Percentiles rank a stretch among this genome's conserved stretches.
These are phyloP conservation scores for Daktulosphaira vitifoliae DNA, from an alignment of 1,140 invertebrate genomes.

Conservation along the genomic window DNA sequence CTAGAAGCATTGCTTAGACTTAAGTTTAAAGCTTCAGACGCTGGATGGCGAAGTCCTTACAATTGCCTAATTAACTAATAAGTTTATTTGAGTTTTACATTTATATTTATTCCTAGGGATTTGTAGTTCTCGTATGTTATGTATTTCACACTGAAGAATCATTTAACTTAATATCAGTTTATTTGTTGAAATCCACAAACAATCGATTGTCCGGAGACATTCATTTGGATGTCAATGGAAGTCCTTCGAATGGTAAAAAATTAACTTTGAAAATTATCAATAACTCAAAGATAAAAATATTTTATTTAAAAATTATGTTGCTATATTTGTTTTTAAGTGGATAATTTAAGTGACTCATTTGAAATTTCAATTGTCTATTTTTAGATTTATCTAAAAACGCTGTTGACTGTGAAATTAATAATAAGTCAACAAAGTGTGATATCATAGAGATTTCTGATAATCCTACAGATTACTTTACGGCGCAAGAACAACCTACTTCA, in stretches of 20 bases:
- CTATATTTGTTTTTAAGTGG: neutral
- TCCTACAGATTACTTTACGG: slow-evolving; percentile 15
- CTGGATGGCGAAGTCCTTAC: neutral
- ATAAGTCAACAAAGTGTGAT: neutral
- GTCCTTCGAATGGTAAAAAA: slow-evolving; percentile 14
- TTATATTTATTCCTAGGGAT: neutral
- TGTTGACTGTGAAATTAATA: slow-evolving; percentile 1
- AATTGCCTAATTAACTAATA: neutral
- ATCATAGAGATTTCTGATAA: slow-evolving; percentile 14
- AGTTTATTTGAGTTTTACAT: neutral
- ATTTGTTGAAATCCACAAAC: neutral
- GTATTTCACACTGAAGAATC: slow-evolving; percentile 18
- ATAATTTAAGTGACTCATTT: neutral
- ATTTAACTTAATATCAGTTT: neutral
- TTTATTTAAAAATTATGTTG: too few relatives aligned
- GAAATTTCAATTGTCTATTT: neutral
- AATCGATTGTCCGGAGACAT: slow-evolving; percentile 1
- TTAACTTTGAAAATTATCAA: neutral
- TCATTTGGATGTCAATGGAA: slow-evolving; percentile 4
- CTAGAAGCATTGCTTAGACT: neutral
- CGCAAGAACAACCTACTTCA: slow-evolving; percentile 10
- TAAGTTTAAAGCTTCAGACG: neutral
- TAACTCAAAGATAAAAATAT: too few relatives aligned
- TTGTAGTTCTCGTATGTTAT: slow-evolving; percentile 13
- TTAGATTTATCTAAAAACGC: slow-evolving; percentile 17